Base-by-base conservation (phyloP, 2,888 invertebrate genomes). In the Pogonocherus hispidulus region DNA sequence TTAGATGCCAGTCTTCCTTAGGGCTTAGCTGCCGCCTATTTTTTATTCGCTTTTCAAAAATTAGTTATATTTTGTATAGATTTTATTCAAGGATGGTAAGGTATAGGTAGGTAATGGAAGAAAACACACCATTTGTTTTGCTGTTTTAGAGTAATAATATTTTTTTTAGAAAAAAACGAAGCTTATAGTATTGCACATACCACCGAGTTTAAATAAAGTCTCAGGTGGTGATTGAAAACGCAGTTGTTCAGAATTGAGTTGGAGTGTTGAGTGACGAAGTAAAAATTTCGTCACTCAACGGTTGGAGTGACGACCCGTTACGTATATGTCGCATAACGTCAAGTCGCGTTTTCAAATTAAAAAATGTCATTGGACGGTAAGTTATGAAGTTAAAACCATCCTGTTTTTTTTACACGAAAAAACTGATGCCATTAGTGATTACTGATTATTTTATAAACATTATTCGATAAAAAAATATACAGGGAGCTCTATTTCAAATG, bases 101-200 rank as follows among this genome's bases (percentile, higher is more conserved):
- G n/a, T n/a, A n/a, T n/a, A n/a, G n/a, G n/a, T n/a, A 27, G 27
- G 27, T 8, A 27, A 16, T 18, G 19, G 54, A 66, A 63, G 56
- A 66, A 70, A 67, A 67, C 57, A 62, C 55, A 19, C 9, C 23
- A 14, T n/a, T n/a, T n/a, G 18, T 46, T 55, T 44, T 16, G 41
- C 27, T n/a, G n/a, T n/a, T 41, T 41, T 73, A 72, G 72, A 75
- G 69, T 77, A 78, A 78, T 76, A 78, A 72, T 75, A 55, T 76
- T 80, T 74, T 80, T 79, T 78, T 77, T 74, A 78, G 76, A 80
- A 72, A 78, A 79, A 80, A 80, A 79, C 79, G 79, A 82, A 82
- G 81, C 81, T 78, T 79, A 78, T 72, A 76, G 71, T 81, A 78
- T 80, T 79, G 78, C 79, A 78, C 76, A 77, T 74, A 74, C 77